Percentiles rank a stretch among this genome's conserved stretches.
Evolutionary conservation across 1,140 invertebrate genomes (phyloP).

Genomic region (Euwallacea similis): DNA sequence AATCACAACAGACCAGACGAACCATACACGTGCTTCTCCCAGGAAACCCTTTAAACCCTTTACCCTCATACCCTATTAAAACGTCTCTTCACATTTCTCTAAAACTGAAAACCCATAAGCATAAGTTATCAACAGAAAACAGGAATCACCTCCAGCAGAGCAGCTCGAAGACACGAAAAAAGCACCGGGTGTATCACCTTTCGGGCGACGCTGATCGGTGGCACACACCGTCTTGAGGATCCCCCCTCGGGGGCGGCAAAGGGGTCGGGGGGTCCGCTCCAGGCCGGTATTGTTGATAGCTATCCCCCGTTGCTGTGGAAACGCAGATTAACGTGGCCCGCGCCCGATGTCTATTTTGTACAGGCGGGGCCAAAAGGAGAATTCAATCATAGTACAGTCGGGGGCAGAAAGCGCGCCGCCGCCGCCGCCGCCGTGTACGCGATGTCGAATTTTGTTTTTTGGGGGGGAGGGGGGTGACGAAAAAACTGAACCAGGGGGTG

Average conservation of each 20-base stretch:
- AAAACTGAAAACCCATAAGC: too few species aligned
- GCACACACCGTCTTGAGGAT: slow-evolving; percentile 35
- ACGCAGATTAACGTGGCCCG: slow-evolving; percentile 55
- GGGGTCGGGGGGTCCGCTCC: slow-evolving; percentile 39
- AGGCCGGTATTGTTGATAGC: slow-evolving; percentile 55
- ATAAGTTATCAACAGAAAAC: too few species aligned
- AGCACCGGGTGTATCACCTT: slow-evolving; percentile 1
- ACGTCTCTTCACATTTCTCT: too few species aligned
- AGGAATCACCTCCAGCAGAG: too few species aligned
- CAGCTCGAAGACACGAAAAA: not conserved
- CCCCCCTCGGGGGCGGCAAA: slow-evolving; percentile 13
- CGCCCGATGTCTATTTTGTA: slow-evolving; percentile 56
- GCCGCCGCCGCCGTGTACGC: slow-evolving; percentile 15
- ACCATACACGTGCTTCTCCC: too few species aligned
- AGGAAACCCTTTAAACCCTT: too few species aligned
- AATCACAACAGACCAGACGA: too few species aligned
- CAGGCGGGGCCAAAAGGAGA: slow-evolving; percentile 46
- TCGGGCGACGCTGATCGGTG: slow-evolving; percentile 29
- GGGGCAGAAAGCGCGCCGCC: slow-evolving; percentile 17
- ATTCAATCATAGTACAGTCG: slow-evolving; percentile 55
- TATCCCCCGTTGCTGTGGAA: slow-evolving; percentile 54
- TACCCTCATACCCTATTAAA: too few species aligned
- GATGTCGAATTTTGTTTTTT: slow-evolving; percentile 35
- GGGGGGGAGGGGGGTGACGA: not conserved
- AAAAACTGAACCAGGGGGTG: slow-evolving; percentile 23